These are phyloP conservation scores for Achlya flavicornis DNA, from an alignment of 2,888 invertebrate genomes.

Conservation along the genomic window DNA sequence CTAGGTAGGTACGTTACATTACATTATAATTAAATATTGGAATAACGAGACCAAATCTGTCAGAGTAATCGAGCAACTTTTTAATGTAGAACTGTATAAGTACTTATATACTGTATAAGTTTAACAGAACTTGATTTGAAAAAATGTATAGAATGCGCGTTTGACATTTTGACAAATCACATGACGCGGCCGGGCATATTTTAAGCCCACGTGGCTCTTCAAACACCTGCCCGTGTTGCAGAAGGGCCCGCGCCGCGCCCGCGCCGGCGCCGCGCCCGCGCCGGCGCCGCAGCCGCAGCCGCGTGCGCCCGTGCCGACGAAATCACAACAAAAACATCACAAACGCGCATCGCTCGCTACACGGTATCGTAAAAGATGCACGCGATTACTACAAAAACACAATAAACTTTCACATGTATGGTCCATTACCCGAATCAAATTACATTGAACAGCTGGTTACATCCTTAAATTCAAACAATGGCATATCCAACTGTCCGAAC, in stretches of 20 bases:
- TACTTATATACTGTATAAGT: no score
- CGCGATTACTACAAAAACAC: constrained; percentile 47
- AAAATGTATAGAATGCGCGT: constrained; percentile 24
- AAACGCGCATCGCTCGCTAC: constrained; percentile 32
- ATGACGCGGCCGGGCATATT: constrained; percentile 25
- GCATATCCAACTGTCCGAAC: constrained; percentile 49
- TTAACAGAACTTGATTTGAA: constrained; percentile 23
- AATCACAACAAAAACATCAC: constrained; percentile 41
- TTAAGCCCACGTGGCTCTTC: constrained; percentile 16
- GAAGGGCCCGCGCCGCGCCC: constrained; percentile 27
- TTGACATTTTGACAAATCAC: constrained; percentile 42
- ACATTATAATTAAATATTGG: constrained; percentile 16
- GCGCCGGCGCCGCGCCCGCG: constrained; percentile 31
- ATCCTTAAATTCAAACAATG: constrained; percentile 56
- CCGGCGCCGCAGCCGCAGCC: constrained; percentile 30
- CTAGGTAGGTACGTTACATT: constrained; percentile 10
- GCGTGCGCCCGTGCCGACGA: constrained; percentile 39
- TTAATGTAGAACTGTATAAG: background rate
- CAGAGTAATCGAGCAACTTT: background rate
- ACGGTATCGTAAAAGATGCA: constrained; percentile 37
- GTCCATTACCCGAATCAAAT: constrained; percentile 76
- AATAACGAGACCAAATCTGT: background rate
- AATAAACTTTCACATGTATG: constrained; percentile 61
- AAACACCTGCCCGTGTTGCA: constrained; percentile 49
- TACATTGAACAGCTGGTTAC: constrained; percentile 74